These are phyloP conservation scores for Epicampocera succincta DNA, from an alignment of 2,888 invertebrate genomes.

Conservation along the genomic window DNA sequence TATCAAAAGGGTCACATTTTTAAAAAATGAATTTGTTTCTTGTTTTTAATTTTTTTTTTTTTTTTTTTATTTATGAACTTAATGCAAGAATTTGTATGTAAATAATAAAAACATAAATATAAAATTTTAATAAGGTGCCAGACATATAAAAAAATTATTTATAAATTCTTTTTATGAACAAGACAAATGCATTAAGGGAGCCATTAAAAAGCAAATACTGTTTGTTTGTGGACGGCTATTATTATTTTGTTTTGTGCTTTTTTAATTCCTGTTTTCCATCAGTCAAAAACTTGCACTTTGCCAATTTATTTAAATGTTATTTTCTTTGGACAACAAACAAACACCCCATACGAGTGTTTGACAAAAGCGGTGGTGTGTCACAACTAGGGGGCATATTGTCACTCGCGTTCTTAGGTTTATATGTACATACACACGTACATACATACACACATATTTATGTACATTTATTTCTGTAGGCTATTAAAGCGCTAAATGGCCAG, in stretches of 20 bases:
- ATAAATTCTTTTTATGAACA: constrained; percentile 45
- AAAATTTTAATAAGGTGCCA: constrained; percentile 66
- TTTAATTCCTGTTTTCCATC: constrained; percentile 29
- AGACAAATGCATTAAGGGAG: constrained; percentile 63
- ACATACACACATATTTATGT: too few species aligned
- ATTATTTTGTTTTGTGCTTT: constrained; percentile 8
- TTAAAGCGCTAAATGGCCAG: constrained; percentile 50
- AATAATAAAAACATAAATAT: constrained; percentile 63
- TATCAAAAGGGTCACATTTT: constrained; percentile 51
- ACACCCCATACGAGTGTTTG: constrained; percentile 12
- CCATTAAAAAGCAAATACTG: constrained; percentile 42
- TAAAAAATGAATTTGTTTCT: constrained; percentile 21
- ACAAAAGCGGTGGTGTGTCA: constrained; percentile 47
- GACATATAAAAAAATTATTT: constrained; percentile 51
- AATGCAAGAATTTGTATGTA: constrained; percentile 31
- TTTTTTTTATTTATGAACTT: constrained; percentile 25
- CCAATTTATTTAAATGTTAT: constrained; percentile 56
- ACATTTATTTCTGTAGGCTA: constrained; percentile 10
- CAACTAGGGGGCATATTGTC: constrained; percentile 54
- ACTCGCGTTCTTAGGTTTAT: constrained; percentile 33
- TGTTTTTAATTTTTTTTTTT: background rate
- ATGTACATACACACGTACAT: background rate
- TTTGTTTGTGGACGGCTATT: constrained; percentile 17
- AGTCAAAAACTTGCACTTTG: constrained; percentile 49
- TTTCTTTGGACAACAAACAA: background rate